phyloP scores from a whole-genome alignment of 1,140 invertebrate species.

The Tyrophagus putrescentiae region DNA sequence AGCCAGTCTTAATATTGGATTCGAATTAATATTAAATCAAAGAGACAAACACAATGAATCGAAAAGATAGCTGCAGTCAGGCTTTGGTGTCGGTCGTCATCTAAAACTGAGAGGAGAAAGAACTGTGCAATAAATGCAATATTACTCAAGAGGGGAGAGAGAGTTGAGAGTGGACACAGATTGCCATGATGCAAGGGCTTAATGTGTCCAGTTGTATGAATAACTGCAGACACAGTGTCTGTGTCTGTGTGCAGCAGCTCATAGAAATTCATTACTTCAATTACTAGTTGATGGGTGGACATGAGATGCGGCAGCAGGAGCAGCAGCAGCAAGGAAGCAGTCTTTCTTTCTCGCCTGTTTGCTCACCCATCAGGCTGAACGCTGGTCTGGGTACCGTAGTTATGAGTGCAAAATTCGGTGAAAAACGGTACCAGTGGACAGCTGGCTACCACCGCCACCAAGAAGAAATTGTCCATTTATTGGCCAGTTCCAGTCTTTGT shows the following conservation, averaged over 20 bases:
- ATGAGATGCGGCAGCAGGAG: background rate
- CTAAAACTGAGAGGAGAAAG: background rate
- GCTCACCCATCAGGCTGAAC: background rate
- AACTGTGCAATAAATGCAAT: background rate
- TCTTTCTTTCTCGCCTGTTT: no score
- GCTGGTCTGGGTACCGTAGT: background rate
- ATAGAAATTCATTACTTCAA: slow-evolving; percentile 16
- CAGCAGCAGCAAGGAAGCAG: no score
- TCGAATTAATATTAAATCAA: background rate
- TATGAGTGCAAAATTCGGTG: no score
- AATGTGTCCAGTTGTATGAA: slow-evolving; percentile 14
- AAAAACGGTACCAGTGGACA: background rate
- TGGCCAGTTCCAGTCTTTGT: background rate
- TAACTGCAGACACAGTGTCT: slow-evolving; percentile 3
- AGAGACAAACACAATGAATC: background rate
- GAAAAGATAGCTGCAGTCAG: background rate
- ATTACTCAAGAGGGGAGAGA: background rate
- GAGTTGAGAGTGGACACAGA: slow-evolving; percentile 1
- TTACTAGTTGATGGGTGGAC: slow-evolving; percentile 8
- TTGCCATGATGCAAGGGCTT: slow-evolving; percentile 1
- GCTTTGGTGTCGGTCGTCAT: background rate
- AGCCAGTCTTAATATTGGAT: no score
- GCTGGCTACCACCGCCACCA: background rate
- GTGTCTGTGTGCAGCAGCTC: background rate
- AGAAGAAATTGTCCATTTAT: slow-evolving; percentile 6